Conservation (phyloP, 2,888 invertebrate genomes). For the Linyphia triangularis region DNA sequence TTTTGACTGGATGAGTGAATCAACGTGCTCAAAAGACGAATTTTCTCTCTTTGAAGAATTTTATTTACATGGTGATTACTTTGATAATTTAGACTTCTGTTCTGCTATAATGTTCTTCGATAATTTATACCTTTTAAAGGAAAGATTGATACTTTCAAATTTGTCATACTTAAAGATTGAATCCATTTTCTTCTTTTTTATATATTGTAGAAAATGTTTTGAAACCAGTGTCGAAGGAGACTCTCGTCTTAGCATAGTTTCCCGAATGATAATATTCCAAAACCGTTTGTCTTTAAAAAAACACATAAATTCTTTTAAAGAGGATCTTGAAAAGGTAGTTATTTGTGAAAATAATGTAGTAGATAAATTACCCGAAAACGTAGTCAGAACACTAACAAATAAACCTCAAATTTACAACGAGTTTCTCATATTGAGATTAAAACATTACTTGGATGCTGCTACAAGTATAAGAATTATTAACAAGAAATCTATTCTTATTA, state of each 20-base stretch:
- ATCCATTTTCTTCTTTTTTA: conserved; percentile 24
- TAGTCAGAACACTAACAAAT: conserved; percentile 6
- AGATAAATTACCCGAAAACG: neutral
- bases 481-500: conserved; percentile 23
- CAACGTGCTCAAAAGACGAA: neutral
- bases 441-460: conserved; percentile 29
- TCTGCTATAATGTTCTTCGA: conserved; percentile 38
- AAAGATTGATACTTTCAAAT: neutral
- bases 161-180: conserved; percentile 22
- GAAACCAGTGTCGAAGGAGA: neutral
- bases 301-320: neutral
- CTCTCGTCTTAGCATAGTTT: neutral
- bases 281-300: neutral
- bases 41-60: conserved; percentile 1
- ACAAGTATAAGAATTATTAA: neutral
- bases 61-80: neutral
- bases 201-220: conserved; percentile 14
- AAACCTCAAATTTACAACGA: conserved; percentile 27
- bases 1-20: neutral
- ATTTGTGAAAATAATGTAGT: neutral
- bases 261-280: conserved; percentile 31
- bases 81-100: conserved; percentile 45
- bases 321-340: neutral
- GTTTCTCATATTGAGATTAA: conserved; percentile 14
- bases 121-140: conserved; percentile 38